These are phyloP conservation scores for Euzophera pinguis DNA, from an alignment of 2,888 invertebrate species.

Conservation along the genomic window DNA sequence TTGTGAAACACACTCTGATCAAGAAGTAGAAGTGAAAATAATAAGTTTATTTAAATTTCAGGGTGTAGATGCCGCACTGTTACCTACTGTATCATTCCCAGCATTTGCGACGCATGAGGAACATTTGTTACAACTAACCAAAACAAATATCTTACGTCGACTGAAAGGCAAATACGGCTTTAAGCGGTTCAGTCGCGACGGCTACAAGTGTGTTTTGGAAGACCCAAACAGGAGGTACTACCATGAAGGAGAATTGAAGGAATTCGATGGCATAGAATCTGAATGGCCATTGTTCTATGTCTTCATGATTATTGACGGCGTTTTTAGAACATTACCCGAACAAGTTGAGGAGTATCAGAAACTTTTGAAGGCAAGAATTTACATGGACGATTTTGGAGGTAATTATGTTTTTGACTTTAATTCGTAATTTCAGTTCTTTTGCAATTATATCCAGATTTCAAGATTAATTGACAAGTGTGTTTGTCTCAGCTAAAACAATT, in stretches of 20 bases:
- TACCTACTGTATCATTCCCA: conserved; percentile 97
- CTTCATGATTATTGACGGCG: conserved; percentile 97
- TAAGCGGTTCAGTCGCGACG: conserved; percentile 96
- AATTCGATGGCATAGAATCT: conserved; percentile 97
- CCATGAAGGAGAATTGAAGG: conserved; percentile 93
- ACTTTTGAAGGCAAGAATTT: conserved; percentile 88
- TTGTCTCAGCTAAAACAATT: too few relatives aligned
- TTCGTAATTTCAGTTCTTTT: background rate
- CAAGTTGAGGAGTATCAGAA: conserved; percentile 96
- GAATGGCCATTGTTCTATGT: conserved; percentile 99
- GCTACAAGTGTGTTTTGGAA: conserved; percentile 93
- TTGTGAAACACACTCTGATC: too few relatives aligned
- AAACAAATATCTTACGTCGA: conserved; percentile 89
- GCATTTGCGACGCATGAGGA: conserved; percentile 99
- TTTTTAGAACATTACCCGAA: conserved; percentile 90
- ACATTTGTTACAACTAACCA: conserved; percentile 90
- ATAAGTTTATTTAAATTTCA: conserved; percentile 50
- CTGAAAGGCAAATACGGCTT: conserved; percentile 95
- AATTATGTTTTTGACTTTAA: conserved; percentile 14
- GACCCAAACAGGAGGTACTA: conserved; percentile 89
- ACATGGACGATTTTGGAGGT: conserved; percentile 91
- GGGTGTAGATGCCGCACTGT: conserved; percentile 95
- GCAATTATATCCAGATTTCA: too few relatives aligned
- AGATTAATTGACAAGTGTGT: too few relatives aligned
- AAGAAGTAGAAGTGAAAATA: too few relatives aligned